Base-by-base conservation (phyloP, 2,888 invertebrate genomes). In the Drosophila pseudotakahashii region DNA sequence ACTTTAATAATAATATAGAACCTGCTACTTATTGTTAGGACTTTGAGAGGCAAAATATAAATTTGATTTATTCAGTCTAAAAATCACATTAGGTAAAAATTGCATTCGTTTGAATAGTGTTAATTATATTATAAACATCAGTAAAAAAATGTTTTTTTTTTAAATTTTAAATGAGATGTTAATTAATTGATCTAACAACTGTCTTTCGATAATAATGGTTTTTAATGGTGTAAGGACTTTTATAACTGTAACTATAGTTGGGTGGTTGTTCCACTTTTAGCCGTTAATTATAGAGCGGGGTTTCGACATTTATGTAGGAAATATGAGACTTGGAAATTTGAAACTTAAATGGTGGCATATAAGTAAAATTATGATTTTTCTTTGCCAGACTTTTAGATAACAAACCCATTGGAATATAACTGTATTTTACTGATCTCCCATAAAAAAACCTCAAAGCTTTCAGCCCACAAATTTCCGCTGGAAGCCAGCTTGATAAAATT, bases 401-500 rank as follows among this genome's bases (percentile, higher is more conserved):
- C 4, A 37, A n/a, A 0, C 3, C 3, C 5, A 5, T 19, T 36
- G 1, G 0, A 13, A n/a, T n/a, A 13, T 1, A 26, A 26, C 4
- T 23, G 5, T 10, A 41, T n/a, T 36, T 7, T 13, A 41, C 16
- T 30, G 30, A 53, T 45, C 16, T 14, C 14, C 36, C 23, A 37
- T 50, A 37, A 26, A 19, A 19, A 52, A 19, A 32, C 45, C 39
- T 4, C n/a, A 45, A 32, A 54, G 51, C 66, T 73, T 55, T 48
- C 32, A 32, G 36, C 14, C 36, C 26, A 44, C 53, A 37, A 34
- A 39, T 67, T 66, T 67, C 63, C 67, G 63, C 63, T 69, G 58
- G 74, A 73, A 75, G 73, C 74, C 66, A 81, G 78, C 73, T 83
- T 79, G 75, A 78, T 78, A 74, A 84, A 87, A 85, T 81, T 78